These are phyloP conservation scores for Temnopleurus reevesii DNA, from an alignment of 53 echinoderm and acorn worm genomes.

Conservation along the genomic window DNA sequence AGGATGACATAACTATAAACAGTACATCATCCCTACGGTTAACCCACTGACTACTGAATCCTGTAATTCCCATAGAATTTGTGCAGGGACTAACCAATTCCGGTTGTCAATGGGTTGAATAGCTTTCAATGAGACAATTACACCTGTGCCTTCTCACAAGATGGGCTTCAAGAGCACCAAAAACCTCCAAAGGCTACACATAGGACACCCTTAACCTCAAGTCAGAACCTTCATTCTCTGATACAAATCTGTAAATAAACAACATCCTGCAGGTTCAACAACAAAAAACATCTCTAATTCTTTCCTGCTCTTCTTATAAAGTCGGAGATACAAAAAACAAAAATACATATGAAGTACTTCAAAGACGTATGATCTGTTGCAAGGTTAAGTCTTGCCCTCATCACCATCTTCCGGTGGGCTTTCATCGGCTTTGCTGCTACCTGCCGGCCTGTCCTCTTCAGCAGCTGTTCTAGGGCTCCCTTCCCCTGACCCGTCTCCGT, in stretches of 20 bases:
- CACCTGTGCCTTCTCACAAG: too few relatives aligned
- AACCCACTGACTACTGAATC: too few relatives aligned
- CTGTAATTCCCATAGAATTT: too few relatives aligned
- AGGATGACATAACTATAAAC: too few relatives aligned
- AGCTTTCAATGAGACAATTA: too few relatives aligned
- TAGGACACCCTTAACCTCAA: not conserved
- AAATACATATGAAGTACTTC: constrained; percentile 20
- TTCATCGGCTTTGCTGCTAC: constrained; percentile 1
- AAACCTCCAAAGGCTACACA: not conserved
- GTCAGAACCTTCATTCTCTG: not conserved
- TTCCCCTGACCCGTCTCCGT: constrained; percentile 9
- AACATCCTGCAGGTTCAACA: constrained; percentile 7
- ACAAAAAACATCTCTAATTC: not conserved
- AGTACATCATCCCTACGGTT: too few relatives aligned
- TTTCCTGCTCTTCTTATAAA: not conserved
- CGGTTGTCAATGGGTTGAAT: too few relatives aligned
- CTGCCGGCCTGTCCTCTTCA: not conserved
- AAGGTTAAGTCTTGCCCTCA: constrained; percentile 28
- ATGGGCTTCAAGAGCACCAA: not conserved
- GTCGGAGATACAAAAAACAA: not conserved
- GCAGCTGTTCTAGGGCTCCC: not conserved
- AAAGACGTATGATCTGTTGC: not conserved
- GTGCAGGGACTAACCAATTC: too few relatives aligned
- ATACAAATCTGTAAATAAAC: constrained; percentile 18
- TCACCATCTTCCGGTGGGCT: not conserved